Percentiles rank a stretch among this genome's conserved stretches.
These are phyloP conservation scores for Machimus atricapillus DNA, from an alignment of 2,888 invertebrate species.

Conservation along the genomic window DNA sequence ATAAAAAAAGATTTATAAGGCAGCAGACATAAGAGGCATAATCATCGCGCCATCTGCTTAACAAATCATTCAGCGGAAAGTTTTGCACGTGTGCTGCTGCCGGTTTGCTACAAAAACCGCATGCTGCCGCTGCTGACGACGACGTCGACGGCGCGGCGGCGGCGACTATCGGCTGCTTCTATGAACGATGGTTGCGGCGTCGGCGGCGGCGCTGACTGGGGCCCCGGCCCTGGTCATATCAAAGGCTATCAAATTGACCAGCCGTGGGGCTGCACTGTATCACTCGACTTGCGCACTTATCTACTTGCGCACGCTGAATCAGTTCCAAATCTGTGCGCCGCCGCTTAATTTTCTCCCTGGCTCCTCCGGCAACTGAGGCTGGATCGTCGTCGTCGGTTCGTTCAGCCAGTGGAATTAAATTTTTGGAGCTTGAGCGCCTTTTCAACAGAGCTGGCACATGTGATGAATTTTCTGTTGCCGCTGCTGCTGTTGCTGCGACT, in stretches of 20 bases:
- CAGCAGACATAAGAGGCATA: constrained; percentile 24
- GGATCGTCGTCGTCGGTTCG: not conserved
- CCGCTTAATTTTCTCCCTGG: constrained; percentile 23
- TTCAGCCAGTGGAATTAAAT: not conserved
- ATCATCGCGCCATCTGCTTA: constrained; percentile 40
- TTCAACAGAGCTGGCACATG: not conserved
- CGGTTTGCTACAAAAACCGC: constrained; percentile 31
- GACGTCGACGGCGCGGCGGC: not conserved
- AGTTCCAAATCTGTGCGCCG: constrained; percentile 36
- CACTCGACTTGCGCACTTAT: not conserved
- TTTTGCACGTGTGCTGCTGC: constrained; percentile 42
- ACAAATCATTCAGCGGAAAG: constrained; percentile 38
- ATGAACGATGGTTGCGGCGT: not conserved
- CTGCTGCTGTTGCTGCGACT: not conserved
- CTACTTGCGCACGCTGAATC: constrained; percentile 31
- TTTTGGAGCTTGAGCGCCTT: not conserved
- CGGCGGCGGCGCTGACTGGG: not conserved
- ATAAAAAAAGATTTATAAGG: not conserved
- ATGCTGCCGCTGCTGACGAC: not conserved
- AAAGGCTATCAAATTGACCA: constrained; percentile 9
- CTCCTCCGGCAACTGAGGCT: not conserved
- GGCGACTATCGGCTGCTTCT: not conserved
- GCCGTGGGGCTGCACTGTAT: not conserved
- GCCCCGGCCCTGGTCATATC: not conserved
- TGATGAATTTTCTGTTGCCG: not conserved